These are phyloP conservation scores for Ophion ellenae DNA, from an alignment of 2,888 invertebrate species.

Conservation along the genomic window DNA sequence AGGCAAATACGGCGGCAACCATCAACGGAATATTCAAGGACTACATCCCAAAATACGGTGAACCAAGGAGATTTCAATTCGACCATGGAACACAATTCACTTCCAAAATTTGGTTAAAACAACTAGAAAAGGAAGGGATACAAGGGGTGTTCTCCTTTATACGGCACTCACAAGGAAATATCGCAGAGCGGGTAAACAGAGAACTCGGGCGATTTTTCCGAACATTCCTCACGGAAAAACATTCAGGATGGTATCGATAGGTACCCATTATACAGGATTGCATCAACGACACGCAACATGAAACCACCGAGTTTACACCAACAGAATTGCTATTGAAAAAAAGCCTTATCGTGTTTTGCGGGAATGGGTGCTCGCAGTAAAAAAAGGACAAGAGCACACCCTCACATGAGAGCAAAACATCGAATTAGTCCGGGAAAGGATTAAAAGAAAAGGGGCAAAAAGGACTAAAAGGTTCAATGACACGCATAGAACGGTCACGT, in stretches of 20 bases:
- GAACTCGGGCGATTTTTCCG: background rate
- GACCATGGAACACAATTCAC: conserved; percentile 36
- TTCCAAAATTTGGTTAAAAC: background rate
- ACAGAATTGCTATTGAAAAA: background rate
- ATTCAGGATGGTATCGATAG: conserved; percentile 17
- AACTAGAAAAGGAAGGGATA: background rate
- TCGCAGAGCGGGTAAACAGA: background rate
- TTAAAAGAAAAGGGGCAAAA: background rate
- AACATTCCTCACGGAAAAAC: conserved; percentile 1
- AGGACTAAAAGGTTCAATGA: background rate
- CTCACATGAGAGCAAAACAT: background rate
- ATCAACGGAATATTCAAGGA: background rate
- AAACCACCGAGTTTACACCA: background rate
- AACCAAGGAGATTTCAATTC: background rate
- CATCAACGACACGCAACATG: conserved; percentile 11
- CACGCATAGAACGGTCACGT: background rate
- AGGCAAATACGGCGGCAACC: background rate
- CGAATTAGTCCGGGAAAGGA: background rate
- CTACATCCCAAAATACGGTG: too few species aligned
- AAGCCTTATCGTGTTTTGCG: conserved; percentile 17
- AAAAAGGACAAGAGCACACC: background rate
- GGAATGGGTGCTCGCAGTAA: background rate
- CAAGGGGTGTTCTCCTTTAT: conserved; percentile 10
- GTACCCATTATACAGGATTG: background rate
- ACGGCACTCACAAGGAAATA: conserved; percentile 26